phyloP scores from a whole-genome alignment of 92 coral and sea anemone genomes.

The Parazoanthus atlanticus region DNA sequence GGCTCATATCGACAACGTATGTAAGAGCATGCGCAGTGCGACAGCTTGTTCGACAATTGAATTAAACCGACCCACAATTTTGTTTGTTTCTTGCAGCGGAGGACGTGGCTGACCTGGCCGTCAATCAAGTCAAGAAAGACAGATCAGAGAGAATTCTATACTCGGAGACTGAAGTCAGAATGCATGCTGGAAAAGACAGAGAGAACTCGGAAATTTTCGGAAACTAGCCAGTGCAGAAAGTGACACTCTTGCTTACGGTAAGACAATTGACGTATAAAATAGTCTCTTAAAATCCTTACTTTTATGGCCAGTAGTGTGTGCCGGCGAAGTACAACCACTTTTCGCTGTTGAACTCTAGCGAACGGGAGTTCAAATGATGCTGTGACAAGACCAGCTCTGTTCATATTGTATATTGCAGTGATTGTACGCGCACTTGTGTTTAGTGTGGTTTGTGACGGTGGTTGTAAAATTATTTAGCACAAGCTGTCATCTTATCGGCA shows the following conservation, averaged over 20 bases:
- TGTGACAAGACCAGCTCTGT: background rate
- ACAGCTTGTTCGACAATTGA: background rate
- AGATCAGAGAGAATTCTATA: constrained; percentile 2
- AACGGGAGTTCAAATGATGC: constrained; percentile 1
- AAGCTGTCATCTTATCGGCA: no score
- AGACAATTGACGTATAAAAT: background rate
- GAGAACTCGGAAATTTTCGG: background rate
- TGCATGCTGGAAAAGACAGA: no score
- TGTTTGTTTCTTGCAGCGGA: constrained; percentile 15
- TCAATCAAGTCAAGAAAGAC: background rate
- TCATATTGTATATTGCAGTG: no score
- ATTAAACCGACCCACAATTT: background rate
- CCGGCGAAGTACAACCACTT: background rate
- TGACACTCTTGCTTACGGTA: background rate
- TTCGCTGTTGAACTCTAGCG: constrained; percentile 3
- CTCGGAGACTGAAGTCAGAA: constrained; percentile 8
- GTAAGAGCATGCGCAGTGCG: constrained; percentile 2
- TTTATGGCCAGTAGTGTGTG: constrained; percentile 1
- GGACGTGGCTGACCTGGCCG: constrained; percentile 1
- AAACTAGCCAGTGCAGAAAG: background rate
- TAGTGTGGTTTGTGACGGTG: no score
- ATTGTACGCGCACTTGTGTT: no score
- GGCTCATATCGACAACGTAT: background rate
- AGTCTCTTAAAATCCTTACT: constrained; percentile 1
- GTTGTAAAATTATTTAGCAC: no score